Base-by-base conservation (phyloP, 2,888 invertebrate genomes). In the Lydus trimaculatus region DNA sequence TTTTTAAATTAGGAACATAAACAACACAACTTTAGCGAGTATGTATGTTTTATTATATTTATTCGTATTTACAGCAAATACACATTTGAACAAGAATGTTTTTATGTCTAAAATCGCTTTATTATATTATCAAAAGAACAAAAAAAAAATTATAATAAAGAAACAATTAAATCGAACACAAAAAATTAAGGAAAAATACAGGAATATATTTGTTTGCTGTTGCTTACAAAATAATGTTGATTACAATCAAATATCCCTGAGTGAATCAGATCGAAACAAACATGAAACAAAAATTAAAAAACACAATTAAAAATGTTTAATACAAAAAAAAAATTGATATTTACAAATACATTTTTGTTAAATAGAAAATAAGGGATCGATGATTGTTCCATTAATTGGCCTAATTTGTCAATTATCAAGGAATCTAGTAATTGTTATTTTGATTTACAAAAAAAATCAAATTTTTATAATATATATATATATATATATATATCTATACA, bases 161-260 rank as follows among this genome's bases (percentile, higher is more conserved):
- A 28, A 65, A 63, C 61, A 72, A 69, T 48, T 61, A 65, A 67
- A 69, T 63, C 52, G 60, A 76, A 75, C 67, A 72, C 65, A 74
- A 73, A 63, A 65, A 70, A 70, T 15, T 11, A 36, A 36, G 36
- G 15, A 36, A 36, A 36, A 11, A 36, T 17, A 62, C 72, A 74
- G 75, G 74, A 77, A 74, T 76, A 76, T 68, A 60, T 72, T 63
- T 56, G 31, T 63, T 69, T 68, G 58, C 63, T 48, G 20, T 11
- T 48, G 48, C 9, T 48, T 20, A 20, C 20, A 48, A 48, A 20
- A 17, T 17, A 36, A 33, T 9, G 61, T 67, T 66, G 60, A 71
- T 71, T 65, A 61, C 64, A 63, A 67, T 67, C 67, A 75, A 77
- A 74, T 78, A 76, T 80, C 81, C 80, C 81, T 80, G 81, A 81